Base-by-base conservation (phyloP, 2,797 vertebrate genomes). In the Meda fulgida region DNA sequence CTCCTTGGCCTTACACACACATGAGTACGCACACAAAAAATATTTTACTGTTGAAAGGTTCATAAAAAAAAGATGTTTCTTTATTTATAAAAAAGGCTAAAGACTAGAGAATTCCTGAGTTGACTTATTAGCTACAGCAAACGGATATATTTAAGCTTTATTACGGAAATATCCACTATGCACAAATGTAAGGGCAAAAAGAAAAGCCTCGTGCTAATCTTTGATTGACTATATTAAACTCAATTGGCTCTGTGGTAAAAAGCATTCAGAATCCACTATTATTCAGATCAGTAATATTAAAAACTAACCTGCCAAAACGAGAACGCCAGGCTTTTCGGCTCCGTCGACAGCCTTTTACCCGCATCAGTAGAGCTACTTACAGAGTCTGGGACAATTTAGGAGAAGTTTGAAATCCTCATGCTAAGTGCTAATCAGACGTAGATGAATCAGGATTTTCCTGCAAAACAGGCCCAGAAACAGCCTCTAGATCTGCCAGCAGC, bases 371-470 rank as follows among this genome's bases (percentile, higher is more conserved):
- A 85, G 82, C 87, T 90, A 88, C 91, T 91, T 82, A 82, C 88
- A 78, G 81, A 90, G 85, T 87, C 88, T 88, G 91, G 87, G 86
- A 91, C 90, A 90, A 85, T 90, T 87, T 77, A 87, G 91, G 90
- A 92, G 88, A 92, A 91, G 92, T 88, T 91, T 89, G 88, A 89
- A 94, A 92, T 90, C 91, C 89, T 91, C 88, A 89, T 88, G 87
- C 92, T 94, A 93, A 94, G 91, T 89, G 89, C 89, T 94, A 94
- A 94, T 93, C 91, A 92, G 90, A 91, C 84, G 90, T 93, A 90
- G 91, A 88, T 77, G 91, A 92, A 93, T 94, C 91, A 92, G 89
- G 89, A 89, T 29, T 55, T 87, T 18, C 16, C 11, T 5, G n/a
- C 11, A 60, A 60, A 26, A 91, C 89, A 86, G 92, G 91, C 89